phyloP scores from a whole-genome alignment of 2,113 vertebrate species.

The Chaenogobius annularis region DNA sequence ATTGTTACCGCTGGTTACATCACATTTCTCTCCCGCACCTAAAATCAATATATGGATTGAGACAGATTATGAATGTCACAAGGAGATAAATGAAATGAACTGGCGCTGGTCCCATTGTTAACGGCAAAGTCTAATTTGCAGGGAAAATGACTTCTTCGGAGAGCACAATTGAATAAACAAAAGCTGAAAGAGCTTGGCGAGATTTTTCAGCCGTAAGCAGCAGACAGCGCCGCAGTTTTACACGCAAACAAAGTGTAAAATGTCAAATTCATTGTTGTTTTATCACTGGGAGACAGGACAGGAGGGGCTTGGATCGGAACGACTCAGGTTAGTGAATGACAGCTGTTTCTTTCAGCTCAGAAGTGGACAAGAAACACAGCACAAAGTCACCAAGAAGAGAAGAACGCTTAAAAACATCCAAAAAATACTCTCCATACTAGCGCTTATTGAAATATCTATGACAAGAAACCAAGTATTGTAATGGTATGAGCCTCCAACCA shows the following conservation, averaged over 20 bases:
- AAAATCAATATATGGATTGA: constrained; percentile 26
- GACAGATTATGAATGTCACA: constrained; percentile 26
- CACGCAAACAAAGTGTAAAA: constrained; percentile 29
- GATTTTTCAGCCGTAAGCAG: constrained; percentile 14
- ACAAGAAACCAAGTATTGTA: no score
- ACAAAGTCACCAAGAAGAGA: constrained; percentile 43
- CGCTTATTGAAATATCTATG: no score
- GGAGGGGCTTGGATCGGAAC: constrained; percentile 1
- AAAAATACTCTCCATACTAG: no score
- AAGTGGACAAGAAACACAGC: constrained; percentile 9
- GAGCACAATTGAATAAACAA: constrained; percentile 33
- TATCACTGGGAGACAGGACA: constrained; percentile 32
- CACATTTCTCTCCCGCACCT: constrained; percentile 7
- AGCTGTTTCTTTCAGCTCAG: constrained; percentile 11
- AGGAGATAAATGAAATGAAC: constrained; percentile 39
- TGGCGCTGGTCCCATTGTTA: constrained; percentile 22
- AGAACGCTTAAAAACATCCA: constrained; percentile 1
- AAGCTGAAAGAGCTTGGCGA: constrained; percentile 21
- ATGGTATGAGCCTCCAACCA: no score
- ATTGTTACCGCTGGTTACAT: constrained; percentile 4
- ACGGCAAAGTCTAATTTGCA: constrained; percentile 32
- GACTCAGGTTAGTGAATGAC: background rate
- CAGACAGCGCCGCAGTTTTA: constrained; percentile 2
- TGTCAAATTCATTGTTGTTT: constrained; percentile 36
- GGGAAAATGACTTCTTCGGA: constrained; percentile 40